Conservation (phyloP, 2,888 invertebrate species). For the Spilarctia lutea region DNA sequence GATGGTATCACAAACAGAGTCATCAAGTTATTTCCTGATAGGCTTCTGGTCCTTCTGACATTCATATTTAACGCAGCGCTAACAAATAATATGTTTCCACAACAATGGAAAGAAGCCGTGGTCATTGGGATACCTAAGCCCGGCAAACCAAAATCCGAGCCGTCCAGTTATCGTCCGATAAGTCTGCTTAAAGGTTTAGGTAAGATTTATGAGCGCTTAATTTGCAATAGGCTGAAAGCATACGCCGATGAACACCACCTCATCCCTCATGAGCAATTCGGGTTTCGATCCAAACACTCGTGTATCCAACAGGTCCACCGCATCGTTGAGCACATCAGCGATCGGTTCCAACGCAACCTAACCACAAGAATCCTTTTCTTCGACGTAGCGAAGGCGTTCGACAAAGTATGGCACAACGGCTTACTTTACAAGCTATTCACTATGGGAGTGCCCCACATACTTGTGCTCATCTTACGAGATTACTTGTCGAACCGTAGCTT, state of each 20-base stretch:
- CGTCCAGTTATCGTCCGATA: neutral
- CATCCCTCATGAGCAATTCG: neutral
- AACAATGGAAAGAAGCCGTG: neutral
- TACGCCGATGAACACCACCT: neutral
- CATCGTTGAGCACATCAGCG: neutral
- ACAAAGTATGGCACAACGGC: neutral
- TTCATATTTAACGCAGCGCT: neutral
- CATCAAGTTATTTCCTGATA: neutral
- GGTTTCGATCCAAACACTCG: neutral
- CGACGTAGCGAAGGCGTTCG: neutral
- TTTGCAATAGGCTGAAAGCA: neutral
- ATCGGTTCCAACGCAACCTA: neutral
- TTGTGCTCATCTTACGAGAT: too few species aligned
- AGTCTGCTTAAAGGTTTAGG: neutral
- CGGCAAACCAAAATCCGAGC: neutral
- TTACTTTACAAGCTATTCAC: neutral
- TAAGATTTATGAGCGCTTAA: neutral
- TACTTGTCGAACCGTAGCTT: too few species aligned
- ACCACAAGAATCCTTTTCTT: neutral
- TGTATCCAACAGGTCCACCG: neutral
- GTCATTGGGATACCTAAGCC: neutral
- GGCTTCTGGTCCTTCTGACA: neutral
- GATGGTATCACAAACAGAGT: neutral
- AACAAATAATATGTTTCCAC: neutral
- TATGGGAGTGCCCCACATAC: too few species aligned